Conservation (phyloP, 2,113 vertebrate genomes). For the Triplophysa dalaica region DNA sequence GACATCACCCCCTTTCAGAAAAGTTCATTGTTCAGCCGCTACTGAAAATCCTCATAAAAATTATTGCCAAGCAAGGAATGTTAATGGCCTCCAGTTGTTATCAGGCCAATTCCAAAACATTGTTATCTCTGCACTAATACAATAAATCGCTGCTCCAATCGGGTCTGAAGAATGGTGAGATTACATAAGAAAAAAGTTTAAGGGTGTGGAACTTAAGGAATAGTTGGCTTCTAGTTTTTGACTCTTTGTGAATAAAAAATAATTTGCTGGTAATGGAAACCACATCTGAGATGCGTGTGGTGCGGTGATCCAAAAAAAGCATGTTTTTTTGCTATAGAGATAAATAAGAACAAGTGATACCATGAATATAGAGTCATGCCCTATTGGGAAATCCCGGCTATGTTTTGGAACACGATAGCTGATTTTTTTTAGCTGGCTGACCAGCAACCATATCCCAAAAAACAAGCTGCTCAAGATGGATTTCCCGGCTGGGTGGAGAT, state of each 20-base stretch:
- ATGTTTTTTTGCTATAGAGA: neutral
- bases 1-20: conserved; percentile 48
- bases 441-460: too few relatives aligned
- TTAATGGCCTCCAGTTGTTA: conserved; percentile 56
- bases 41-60: conserved; percentile 58
- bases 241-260: conserved; percentile 37
- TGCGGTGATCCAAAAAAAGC: neutral
- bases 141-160: conserved; percentile 52
- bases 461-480: too few relatives aligned
- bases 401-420: too few relatives aligned
- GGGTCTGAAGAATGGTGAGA: conserved; percentile 1
- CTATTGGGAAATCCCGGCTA: too few relatives aligned
- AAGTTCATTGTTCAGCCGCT: conserved; percentile 56
- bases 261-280: conserved; percentile 5
- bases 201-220: conserved; percentile 25
- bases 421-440: too few relatives aligned
- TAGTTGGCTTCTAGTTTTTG: conserved; percentile 33
- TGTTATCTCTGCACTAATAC: conserved; percentile 54
- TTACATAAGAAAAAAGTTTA: conserved; percentile 8
- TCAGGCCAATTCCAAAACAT: conserved; percentile 57
- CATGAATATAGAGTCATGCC: neutral
- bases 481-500: too few relatives aligned
- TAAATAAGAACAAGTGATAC: neutral
- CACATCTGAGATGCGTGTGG: neutral
- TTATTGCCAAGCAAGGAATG: conserved; percentile 54